These are phyloP conservation scores for Cryptocephalus primarius DNA, from an alignment of 2,888 invertebrate genomes.

Conservation along the genomic window DNA sequence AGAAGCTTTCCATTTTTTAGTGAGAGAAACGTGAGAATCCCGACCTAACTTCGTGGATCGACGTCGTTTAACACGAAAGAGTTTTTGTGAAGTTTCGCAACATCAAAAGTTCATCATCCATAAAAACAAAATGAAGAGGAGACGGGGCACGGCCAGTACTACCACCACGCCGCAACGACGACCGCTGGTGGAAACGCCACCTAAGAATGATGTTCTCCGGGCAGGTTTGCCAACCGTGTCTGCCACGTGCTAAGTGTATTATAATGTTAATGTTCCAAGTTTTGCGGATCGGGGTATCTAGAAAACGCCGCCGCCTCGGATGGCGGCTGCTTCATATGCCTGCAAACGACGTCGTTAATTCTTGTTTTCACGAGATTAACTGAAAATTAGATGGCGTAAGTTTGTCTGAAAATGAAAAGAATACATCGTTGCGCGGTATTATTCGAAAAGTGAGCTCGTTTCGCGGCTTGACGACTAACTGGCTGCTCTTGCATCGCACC, in stretches of 20 bases:
- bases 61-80: too few species aligned
- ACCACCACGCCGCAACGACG: slow-evolving; percentile 2
- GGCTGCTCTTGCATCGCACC: slow-evolving; percentile 18
- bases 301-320: slow-evolving; percentile 14
- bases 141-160: background rate
- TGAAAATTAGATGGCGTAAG: slow-evolving; percentile 40
- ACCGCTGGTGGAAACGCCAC: background rate
- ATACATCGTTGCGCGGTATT: slow-evolving; percentile 34
- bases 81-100: slow-evolving; percentile 4
- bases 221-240: slow-evolving; percentile 13
- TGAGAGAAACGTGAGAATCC: too few species aligned
- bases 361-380: slow-evolving; percentile 40
- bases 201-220: slow-evolving; percentile 2
- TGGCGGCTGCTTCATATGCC: slow-evolving; percentile 35
- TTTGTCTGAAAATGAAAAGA: slow-evolving; percentile 37
- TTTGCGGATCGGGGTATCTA: slow-evolving; percentile 20
- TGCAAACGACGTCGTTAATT: slow-evolving; percentile 40
- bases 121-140: slow-evolving; percentile 8
- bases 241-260: slow-evolving; percentile 30
- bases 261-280: slow-evolving; percentile 37
- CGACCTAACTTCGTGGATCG: too few species aligned
- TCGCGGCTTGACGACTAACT: slow-evolving; percentile 17
- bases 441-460: slow-evolving; percentile 34
- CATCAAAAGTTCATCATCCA: slow-evolving; percentile 6
- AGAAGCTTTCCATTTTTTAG: too few species aligned